Evolutionary conservation across 2,888 invertebrate species (phyloP), one percentile per base, ranked within the genome.

Genomic region (Leptogaster cylindrica): DNA sequence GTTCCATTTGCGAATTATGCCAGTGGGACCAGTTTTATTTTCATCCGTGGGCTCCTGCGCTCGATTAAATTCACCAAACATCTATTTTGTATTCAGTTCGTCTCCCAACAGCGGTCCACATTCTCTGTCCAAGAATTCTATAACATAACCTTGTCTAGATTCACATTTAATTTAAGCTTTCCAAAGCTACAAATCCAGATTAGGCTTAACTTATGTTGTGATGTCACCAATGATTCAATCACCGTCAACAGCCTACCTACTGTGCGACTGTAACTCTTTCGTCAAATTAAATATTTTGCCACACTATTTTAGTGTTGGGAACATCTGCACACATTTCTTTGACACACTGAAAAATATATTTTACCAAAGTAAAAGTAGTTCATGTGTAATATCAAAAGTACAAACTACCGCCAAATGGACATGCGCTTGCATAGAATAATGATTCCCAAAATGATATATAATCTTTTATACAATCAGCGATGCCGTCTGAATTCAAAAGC

Each of bases 341-440:
- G n/a, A n/a, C n/a, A n/a, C n/a, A n/a, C n/a, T n/a, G n/a, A n/a
- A n/a, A n/a, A n/a, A n/a, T n/a, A n/a, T n/a, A n/a, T n/a, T n/a
- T n/a, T n/a, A n/a, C n/a, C 52, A 52, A 52, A 52, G 52, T 52
- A 52, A 52, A 52, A 52, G 52, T 52, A 52, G 52, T 33, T 52
- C 52, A 52, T 28, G 14, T 20, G 10, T 33, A 52, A 52, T 52
- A 33, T 14, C 52, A 28, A 2, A 52, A 52, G 33, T n/a, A 28
- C 28, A 52, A 52, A 52, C 16, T 18, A 31, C 18, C 7, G 33
- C n/a, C 8, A 5, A 50, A 14, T 14, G 27, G 20, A 25, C 28
- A 14, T 51, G 51, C 16, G 51, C 14, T 28, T 51, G 27, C n/a
- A 52, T 27, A 31, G 52, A 52, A 52, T 52, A 52, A 31, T 33